phyloP scores from a whole-genome alignment of 2,797 vertebrate genomes.

The Semaprochilodus insignis region DNA sequence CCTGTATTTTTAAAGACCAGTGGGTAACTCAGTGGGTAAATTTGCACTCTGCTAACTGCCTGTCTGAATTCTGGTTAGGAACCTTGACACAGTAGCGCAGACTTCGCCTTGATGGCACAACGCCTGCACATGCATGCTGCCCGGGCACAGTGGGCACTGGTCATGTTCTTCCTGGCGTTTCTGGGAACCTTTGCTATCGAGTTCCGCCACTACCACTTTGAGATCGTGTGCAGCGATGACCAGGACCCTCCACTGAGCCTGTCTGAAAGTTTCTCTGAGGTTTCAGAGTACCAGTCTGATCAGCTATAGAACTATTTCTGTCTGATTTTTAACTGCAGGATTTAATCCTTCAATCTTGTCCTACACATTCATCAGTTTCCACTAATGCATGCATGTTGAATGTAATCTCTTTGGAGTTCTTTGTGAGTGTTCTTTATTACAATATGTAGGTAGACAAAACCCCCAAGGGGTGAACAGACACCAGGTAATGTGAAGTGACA shows the following conservation, averaged over 20 bases:
- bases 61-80: background rate
- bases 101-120: constrained; percentile 78
- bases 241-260: constrained; percentile 85
- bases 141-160: constrained; percentile 88
- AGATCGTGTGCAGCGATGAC: constrained; percentile 80
- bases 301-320: constrained; percentile 52
- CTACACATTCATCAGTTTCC: background rate
- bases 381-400: constrained; percentile 59
- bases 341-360: constrained; percentile 13
- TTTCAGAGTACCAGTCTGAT: constrained; percentile 75
- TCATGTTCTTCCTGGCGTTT: constrained; percentile 89
- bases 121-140: constrained; percentile 82
- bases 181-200: constrained; percentile 87
- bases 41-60: background rate
- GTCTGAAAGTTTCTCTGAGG: constrained; percentile 80
- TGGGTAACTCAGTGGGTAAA: background rate
- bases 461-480: constrained; percentile 36
- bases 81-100: constrained; percentile 70
- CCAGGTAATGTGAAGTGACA: background rate
- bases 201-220: constrained; percentile 87
- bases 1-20: too few relatives aligned
- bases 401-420: constrained; percentile 41
- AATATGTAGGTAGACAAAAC: constrained; percentile 30
- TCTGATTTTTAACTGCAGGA: constrained; percentile 16
- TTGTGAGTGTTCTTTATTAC: constrained; percentile 23